Evolutionary conservation across 2,888 invertebrate genomes (phyloP).

Genomic region (Campopleginae sp.): DNA sequence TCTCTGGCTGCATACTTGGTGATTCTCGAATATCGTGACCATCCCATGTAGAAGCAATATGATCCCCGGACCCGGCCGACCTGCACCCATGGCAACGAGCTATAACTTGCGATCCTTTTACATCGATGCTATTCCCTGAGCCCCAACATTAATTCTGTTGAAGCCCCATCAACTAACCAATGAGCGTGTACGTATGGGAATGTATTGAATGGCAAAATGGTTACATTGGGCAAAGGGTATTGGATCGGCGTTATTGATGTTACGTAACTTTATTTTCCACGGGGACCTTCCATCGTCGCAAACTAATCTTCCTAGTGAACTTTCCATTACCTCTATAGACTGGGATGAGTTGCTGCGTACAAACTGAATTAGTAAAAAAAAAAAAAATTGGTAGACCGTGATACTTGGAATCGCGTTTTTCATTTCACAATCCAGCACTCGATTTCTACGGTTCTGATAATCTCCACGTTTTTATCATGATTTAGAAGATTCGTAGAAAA

Average conservation of each 20-base stretch:
- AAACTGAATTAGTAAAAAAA: background rate
- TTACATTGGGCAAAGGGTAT: constrained; percentile 4
- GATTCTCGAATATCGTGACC: constrained; percentile 49
- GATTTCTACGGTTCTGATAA: background rate
- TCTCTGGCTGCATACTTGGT: constrained; percentile 47
- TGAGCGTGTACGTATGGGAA: constrained; percentile 14
- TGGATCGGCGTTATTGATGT: background rate
- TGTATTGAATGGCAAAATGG: constrained; percentile 11
- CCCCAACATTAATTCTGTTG: constrained; percentile 50
- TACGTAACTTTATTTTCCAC: constrained; percentile 26
- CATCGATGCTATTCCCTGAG: constrained; percentile 46
- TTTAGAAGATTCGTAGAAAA: background rate
- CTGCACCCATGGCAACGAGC: constrained; percentile 51
- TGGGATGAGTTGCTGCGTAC: background rate
- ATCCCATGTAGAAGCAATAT: constrained; percentile 37
- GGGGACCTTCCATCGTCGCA: background rate
- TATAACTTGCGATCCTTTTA: constrained; percentile 49
- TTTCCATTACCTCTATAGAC: background rate
- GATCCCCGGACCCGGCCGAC: constrained; percentile 40
- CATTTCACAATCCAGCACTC: background rate
- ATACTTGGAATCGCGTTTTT: background rate
- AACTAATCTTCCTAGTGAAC: background rate
- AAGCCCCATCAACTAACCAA: constrained; percentile 28
- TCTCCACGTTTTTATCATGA: background rate
- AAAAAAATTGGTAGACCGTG: background rate